phyloP scores from a whole-genome alignment of 2,797 vertebrate species.

The Cuniculus paca region DNA sequence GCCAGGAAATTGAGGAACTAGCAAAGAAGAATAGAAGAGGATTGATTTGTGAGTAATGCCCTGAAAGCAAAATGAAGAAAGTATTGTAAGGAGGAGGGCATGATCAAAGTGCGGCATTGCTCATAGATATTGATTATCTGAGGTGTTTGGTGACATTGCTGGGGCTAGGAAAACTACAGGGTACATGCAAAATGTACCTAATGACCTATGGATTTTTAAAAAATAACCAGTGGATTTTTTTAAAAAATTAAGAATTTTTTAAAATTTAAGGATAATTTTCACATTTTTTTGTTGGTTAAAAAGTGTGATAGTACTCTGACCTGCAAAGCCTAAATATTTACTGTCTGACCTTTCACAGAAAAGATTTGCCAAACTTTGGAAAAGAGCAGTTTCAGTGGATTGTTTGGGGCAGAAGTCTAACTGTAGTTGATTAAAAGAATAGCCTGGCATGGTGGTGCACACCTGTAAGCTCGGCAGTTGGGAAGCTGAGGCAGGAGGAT shows the following conservation, averaged over 20 bases:
- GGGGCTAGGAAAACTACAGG: background rate
- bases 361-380: conserved; percentile 7
- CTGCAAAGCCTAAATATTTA: background rate
- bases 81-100: background rate
- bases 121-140: background rate
- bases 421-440: background rate
- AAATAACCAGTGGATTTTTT: background rate
- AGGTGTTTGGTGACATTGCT: conserved; percentile 38
- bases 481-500: background rate
- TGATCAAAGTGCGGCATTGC: conserved; percentile 8
- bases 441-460: background rate
- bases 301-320: background rate
- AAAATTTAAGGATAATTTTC: conserved; percentile 27
- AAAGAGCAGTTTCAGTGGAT: conserved; percentile 35
- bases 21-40: background rate
- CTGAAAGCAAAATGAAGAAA: background rate
- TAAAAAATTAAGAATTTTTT: background rate
- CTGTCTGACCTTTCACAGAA: background rate
- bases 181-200: background rate
- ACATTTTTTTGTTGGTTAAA: background rate
- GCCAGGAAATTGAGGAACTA: conserved; percentile 42
- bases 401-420: background rate
- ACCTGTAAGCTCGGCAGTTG: background rate
- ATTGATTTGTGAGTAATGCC: conserved; percentile 6
- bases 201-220: background rate